Evolutionary conservation across 2,888 invertebrate genomes (phyloP).

Genomic region (Eucriotettix oculatus): DNA sequence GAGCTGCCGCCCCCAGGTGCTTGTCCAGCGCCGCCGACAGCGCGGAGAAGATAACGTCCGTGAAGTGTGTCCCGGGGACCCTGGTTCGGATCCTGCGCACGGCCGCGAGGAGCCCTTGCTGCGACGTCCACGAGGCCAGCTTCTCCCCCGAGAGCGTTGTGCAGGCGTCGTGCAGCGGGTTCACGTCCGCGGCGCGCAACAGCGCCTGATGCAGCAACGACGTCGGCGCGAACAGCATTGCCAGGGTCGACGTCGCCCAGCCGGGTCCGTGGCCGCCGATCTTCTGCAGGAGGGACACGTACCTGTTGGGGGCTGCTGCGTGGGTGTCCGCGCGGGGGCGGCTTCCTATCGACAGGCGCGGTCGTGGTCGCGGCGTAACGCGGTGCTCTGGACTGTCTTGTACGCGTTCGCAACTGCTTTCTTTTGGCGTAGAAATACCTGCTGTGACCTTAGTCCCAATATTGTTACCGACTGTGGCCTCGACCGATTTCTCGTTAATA

Average conservation of each 20-base stretch:
- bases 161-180: constrained; percentile 25
- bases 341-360: no score
- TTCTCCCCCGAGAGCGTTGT: constrained; percentile 28
- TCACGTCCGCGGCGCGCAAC: constrained; percentile 11
- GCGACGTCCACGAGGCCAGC: constrained; percentile 24
- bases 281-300: no score
- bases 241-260: background rate
- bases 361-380: no score
- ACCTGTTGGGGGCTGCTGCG: no score
- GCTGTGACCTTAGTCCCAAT: no score
- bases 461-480: no score
- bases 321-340: no score
- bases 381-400: no score
- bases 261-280: no score
- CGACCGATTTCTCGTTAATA: no score
- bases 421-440: no score
- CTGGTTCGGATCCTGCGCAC: constrained; percentile 18
- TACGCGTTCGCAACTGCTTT: no score
- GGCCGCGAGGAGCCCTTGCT: constrained; percentile 19
- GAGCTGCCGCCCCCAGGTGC: constrained; percentile 20
- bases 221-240: constrained; percentile 5
- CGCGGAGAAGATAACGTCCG: constrained; percentile 30
- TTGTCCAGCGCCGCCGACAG: constrained; percentile 30
- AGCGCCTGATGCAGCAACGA: constrained; percentile 19
- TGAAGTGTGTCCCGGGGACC: constrained; percentile 23